Percentiles rank a stretch among this genome's conserved stretches.
Evolutionary conservation across 2,113 vertebrate species (phyloP).

Genomic region (Actenoides hombroni): DNA sequence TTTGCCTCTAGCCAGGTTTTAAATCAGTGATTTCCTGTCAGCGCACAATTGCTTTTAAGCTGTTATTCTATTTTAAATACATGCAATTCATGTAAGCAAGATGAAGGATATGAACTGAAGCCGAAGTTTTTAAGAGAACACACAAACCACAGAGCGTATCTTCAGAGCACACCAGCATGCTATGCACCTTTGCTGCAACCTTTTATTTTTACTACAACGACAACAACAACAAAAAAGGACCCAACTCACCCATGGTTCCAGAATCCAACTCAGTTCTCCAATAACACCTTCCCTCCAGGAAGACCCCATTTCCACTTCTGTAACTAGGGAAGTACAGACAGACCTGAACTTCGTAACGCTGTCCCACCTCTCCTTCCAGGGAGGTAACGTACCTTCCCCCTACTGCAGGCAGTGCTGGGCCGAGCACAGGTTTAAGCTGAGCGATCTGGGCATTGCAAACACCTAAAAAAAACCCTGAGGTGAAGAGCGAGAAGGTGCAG

Average conservation of each 20-base stretch:
- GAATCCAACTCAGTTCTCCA: not conserved
- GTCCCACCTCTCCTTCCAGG: not conserved
- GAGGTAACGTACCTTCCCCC: fast-evolving
- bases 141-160: not conserved
- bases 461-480: not conserved
- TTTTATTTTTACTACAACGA: not conserved
- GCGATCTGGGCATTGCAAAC: not conserved
- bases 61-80: constrained; percentile 4
- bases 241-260: constrained; percentile 3
- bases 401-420: not conserved
- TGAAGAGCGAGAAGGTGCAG: not conserved
- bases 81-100: not conserved
- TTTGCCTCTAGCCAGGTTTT: constrained; percentile 28
- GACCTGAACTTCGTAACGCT: not conserved
- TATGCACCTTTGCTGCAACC: not conserved
- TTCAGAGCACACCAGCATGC: not conserved
- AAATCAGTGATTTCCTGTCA: not conserved
- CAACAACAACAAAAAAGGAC: not conserved
- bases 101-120: not conserved
- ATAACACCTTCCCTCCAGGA: not conserved
- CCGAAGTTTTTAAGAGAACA: constrained; percentile 21
- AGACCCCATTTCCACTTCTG: not conserved
- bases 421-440: not conserved
- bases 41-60: not conserved
- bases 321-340: not conserved